Conservation (phyloP, 2,113 vertebrate species). For the Lepisosteus osseus region DNA sequence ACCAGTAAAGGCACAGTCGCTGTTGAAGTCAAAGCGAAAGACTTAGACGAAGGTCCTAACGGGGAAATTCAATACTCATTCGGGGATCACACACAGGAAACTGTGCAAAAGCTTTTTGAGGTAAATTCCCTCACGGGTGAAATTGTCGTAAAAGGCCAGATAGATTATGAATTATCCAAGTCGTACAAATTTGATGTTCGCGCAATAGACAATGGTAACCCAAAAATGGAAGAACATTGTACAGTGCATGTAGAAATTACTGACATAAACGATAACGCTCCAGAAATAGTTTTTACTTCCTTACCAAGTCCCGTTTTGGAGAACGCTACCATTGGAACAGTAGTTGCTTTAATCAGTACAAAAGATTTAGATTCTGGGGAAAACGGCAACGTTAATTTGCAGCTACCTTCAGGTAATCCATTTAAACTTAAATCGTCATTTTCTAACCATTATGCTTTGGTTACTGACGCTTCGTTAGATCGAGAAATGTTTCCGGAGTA, state of each 20-base stretch:
- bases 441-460: conserved; percentile 51
- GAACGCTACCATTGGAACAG: conserved; percentile 47
- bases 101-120: conserved; percentile 44
- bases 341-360: conserved; percentile 51
- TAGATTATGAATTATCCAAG: conserved; percentile 55
- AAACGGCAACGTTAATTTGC: conserved; percentile 45
- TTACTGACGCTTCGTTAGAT: conserved; percentile 40
- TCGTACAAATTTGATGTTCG: conserved; percentile 58
- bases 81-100: conserved; percentile 49
- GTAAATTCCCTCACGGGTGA: conserved; percentile 45
- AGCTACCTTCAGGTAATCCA: conserved; percentile 14
- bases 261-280: conserved; percentile 40
- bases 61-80: conserved; percentile 59
- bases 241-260: conserved; percentile 45
- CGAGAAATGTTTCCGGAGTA: conserved; percentile 38
- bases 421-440: conserved; percentile 49
- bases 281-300: conserved; percentile 64
- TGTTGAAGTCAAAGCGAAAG: conserved; percentile 63
- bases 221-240: conserved; percentile 50
- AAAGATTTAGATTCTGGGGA: conserved; percentile 50
- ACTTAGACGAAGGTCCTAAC: conserved; percentile 62
- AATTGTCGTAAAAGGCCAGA: conserved; percentile 41
- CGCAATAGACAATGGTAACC: conserved; percentile 57
- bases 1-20: conserved; percentile 60
- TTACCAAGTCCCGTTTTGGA: conserved; percentile 42